Evolutionary conservation across 1,140 invertebrate species (phyloP).

Genomic region (Nasonia vitripennis): DNA sequence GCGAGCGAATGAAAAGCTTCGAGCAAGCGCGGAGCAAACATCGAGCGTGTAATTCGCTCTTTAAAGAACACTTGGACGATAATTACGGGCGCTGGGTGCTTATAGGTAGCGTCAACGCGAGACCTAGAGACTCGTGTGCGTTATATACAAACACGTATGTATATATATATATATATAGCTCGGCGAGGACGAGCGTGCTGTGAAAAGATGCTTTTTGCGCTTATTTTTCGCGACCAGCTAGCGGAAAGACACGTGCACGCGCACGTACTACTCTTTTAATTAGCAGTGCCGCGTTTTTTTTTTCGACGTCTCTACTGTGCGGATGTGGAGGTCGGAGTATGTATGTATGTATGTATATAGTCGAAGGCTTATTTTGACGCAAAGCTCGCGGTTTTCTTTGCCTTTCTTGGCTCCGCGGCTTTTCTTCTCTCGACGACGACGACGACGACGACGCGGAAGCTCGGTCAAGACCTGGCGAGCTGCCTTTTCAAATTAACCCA

Average conservation of each 20-base stretch:
- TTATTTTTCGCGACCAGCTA: conserved; percentile 66
- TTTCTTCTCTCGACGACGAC: neutral
- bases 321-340: neutral
- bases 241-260: conserved; percentile 65
- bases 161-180: conserved; percentile 42
- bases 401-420: neutral
- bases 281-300: conserved; percentile 54
- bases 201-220: conserved; percentile 67
- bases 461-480: conserved; percentile 23
- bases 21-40: conserved; percentile 67
- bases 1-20: conserved; percentile 64
- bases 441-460: too few relatives aligned
- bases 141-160: too few relatives aligned
- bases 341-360: too few relatives aligned
- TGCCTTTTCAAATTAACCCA: conserved; percentile 46
- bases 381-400: neutral
- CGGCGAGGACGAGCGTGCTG: conserved; percentile 49
- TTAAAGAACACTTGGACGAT: conserved; percentile 75
- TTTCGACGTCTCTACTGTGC: neutral
- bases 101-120: conserved; percentile 59
- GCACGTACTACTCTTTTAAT: conserved; percentile 59
- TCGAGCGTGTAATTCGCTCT: conserved; percentile 74
- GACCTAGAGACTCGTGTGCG: conserved; percentile 14
- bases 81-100: conserved; percentile 65
- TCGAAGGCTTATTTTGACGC: neutral